Base-by-base conservation (phyloP, 2,113 vertebrate genomes). In the Crotalus horridus region DNA sequence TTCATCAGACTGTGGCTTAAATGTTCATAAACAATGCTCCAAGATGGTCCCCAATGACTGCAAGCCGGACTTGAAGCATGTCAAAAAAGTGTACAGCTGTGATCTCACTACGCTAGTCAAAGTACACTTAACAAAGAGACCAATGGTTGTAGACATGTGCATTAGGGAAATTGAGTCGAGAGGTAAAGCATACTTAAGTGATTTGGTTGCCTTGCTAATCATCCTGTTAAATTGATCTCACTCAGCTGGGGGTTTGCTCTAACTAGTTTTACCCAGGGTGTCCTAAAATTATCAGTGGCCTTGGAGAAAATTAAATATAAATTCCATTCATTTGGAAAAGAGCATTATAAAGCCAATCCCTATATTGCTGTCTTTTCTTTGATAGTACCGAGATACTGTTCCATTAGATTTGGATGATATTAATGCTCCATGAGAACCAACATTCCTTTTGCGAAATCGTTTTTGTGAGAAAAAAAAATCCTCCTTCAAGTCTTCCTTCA, bases 121-220 rank as follows among this genome's bases (percentile, higher is more conserved):
- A 97, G 99, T 99, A 61, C 99, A 99, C 96, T 99, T 99, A 97
- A 97, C 98, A 3, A 99, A 99, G 95, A 97, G 99, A 93, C 99
- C 99, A 13, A 99, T 99, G 99, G 99, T 99, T 91, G 99, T 99
- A 26, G 99, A 99, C 96, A 99, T 99, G 99, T 99, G 99, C 97
- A 99, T 99, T 96, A 98, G 99, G 96, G 99, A 99, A 94, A 99
- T 99, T 43, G 99, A 99, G 94, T 98, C 98, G 4, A 97, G 99
- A 98, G 99, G 99, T 99, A 97, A 98, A 98, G 91, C 21, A 0
- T 46, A 0, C 6, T 92, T 96, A 94, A 95, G 93, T 93, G 93
- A 94, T 92, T 94, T 0, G 0, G 23, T 93, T 96, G 91, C 94
- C 94, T 90, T 96, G 51, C 86, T 64, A 86, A 54, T 85, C 92